Conservation (phyloP, 2,797 vertebrate species). For the Lophius americanus region DNA sequence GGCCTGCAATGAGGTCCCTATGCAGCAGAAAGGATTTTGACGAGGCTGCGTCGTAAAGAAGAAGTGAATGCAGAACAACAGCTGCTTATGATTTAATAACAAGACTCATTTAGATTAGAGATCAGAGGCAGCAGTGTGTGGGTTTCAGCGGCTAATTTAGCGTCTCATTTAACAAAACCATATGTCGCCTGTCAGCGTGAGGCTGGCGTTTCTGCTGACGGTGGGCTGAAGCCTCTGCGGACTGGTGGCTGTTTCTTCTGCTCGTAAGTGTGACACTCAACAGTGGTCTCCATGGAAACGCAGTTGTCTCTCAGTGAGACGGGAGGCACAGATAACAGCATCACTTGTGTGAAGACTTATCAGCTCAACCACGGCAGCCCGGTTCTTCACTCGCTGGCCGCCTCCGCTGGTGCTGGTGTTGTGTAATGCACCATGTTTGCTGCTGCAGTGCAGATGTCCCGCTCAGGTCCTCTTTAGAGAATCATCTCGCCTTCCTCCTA, state of each 20-base stretch:
- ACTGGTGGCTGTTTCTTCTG: neutral
- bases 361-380: slow-evolving; percentile 4
- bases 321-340: slow-evolving; percentile 6
- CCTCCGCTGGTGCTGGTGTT: neutral
- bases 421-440: slow-evolving; percentile 13
- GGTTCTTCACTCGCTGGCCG: slow-evolving; percentile 11
- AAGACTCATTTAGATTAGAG: slow-evolving; percentile 25
- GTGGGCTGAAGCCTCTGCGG: neutral
- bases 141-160: neutral
- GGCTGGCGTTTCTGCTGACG: no score
- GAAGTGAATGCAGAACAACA: slow-evolving; percentile 34
- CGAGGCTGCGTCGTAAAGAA: slow-evolving; percentile 5
- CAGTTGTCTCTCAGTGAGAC: slow-evolving; percentile 4
- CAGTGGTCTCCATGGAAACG: slow-evolving; percentile 1
- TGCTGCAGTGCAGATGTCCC: slow-evolving; percentile 1
- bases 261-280: neutral
- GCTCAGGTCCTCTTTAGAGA: slow-evolving; percentile 6
- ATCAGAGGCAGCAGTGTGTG: slow-evolving; percentile 1
- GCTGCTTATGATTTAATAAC: slow-evolving; percentile 38
- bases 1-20: slow-evolving; percentile 4
- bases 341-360: neutral
- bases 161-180: slow-evolving; percentile 7
- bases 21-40: slow-evolving; percentile 14
- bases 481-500: neutral
- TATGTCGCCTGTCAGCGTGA: neutral